Base-by-base conservation (phyloP, 2,797 vertebrate species). In the Chelmon rostratus region DNA sequence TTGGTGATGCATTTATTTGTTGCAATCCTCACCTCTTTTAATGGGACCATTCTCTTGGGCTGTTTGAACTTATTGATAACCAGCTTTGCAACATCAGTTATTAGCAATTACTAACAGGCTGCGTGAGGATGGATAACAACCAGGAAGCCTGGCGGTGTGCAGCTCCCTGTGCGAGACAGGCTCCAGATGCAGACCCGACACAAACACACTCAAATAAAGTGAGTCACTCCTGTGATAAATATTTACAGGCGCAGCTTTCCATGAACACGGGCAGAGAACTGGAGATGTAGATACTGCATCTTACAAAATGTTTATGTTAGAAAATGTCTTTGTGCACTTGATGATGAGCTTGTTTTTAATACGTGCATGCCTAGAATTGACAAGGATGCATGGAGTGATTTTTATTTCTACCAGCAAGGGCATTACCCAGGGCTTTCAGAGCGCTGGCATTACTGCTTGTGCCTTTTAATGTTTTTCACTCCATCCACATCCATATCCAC, bases 151-250 rank as follows among this genome's bases (percentile, higher is more conserved):
- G 53, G 62, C 44, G 46, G 58, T 57, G 47, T 25, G 61, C 31
- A 70, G 47, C 75, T 65, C 61, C 46, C 59, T 62, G 13, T 37
- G 56, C 0, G 23, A 74, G 73, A 73, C 56, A 52, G 46, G 21
- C 64, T 70, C 61, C 78, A 87, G 76, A 81, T 81, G 79, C 71
- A 75, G 21, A 56, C 7, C 23, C 7, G 13, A 79, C 54, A 65
- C 46, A 67, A 38, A 81, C 72, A 67, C 2, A 5, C 57, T 73
- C 42, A 66, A 73, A 89, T 62, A 62, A 84, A 84, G 57, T 80
- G 75, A 89, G 66, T 67, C 72, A 80, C 54, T 44, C 81, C 40
- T 19, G 35, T 63, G 59, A 76, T 71, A 78, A 85, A 86, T 77
- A 85, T 86, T 84, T 81, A 82, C 75, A 76, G 42, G 69, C 44